These are phyloP conservation scores for Pectinophora gossypiella DNA, from an alignment of 1,140 invertebrate species.

Conservation along the genomic window DNA sequence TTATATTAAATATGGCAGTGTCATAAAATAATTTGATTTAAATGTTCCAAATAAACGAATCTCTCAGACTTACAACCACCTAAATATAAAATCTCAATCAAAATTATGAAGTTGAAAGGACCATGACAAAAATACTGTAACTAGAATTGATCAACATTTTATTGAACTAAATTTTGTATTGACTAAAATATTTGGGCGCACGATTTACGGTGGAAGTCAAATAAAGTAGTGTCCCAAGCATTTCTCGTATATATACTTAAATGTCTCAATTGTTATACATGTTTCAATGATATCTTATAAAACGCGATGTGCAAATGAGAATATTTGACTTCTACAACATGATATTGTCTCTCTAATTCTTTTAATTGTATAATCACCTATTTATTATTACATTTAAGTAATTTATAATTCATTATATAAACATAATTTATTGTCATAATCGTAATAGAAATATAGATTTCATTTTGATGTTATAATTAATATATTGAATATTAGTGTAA, in stretches of 20 bases:
- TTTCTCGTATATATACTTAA: no score
- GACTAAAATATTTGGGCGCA: conserved; percentile 34
- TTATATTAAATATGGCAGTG: neutral
- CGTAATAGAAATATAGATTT: conserved; percentile 66
- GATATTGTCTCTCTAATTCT: conserved; percentile 74
- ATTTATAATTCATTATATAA: conserved; percentile 54
- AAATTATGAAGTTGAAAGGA: conserved; percentile 47
- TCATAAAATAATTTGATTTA: no score
- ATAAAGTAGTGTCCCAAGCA: no score
- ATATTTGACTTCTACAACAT: conserved; percentile 40
- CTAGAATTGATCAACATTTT: conserved; percentile 68
- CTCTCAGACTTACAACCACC: neutral
- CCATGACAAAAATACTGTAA: conserved; percentile 54
- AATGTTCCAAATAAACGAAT: no score
- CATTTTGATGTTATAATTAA: conserved; percentile 69
- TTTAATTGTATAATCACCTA: conserved; percentile 63
- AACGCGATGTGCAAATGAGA: no score
- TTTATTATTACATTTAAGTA: conserved; percentile 74
- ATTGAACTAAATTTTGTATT: conserved; percentile 43
- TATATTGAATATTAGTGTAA: conserved; percentile 64
- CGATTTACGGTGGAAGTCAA: conserved; percentile 40
- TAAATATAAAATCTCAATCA: neutral
- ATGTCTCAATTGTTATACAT: no score
- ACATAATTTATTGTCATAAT: conserved; percentile 69
- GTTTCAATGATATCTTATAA: no score